A percentile compares a stretch with the other conserved stretches of the same genome.
phyloP scores from a whole-genome alignment of 2,113 vertebrate genomes.

The Corythornis cristatus region DNA sequence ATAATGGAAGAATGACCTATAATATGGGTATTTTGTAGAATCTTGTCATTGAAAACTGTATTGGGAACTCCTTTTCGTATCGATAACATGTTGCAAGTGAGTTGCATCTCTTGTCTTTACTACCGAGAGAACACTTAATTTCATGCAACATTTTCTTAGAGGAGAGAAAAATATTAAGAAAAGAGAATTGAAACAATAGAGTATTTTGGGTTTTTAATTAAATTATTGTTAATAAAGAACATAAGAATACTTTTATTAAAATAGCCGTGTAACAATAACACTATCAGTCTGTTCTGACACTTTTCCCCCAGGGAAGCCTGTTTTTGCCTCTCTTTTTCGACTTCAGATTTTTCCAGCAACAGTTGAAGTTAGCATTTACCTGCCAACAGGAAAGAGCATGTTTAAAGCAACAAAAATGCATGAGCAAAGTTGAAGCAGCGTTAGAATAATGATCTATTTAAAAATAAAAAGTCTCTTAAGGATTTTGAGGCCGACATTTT shows the following conservation, averaged over 20 bases:
- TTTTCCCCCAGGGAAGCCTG: conserved; percentile 76
- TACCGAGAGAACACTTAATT: conserved; percentile 76
- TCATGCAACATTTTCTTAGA: conserved; percentile 79
- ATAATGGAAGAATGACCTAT: conserved; percentile 79
- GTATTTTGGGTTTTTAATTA: conserved; percentile 87
- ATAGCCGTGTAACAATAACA: conserved; percentile 80
- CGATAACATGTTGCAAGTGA: conserved; percentile 73
- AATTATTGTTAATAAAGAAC: conserved; percentile 86
- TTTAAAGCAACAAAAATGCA: conserved; percentile 77
- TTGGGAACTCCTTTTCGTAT: conserved; percentile 77
- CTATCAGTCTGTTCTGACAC: conserved; percentile 80
- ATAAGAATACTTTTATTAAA: conserved; percentile 83
- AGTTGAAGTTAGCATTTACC: conserved; percentile 78
- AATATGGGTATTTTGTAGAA: conserved; percentile 81
- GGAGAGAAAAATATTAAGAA: conserved; percentile 82
- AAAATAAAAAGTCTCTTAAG: conserved; percentile 5
- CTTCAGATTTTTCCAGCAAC: conserved; percentile 77
- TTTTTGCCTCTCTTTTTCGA: conserved; percentile 78
- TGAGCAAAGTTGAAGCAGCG: conserved; percentile 77
- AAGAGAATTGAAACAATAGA: conserved; percentile 83
- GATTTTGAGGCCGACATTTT: conserved; percentile 66
- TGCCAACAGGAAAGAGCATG: conserved; percentile 80
- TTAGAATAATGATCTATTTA: conserved; percentile 47
- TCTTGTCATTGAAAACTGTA: conserved; percentile 79
- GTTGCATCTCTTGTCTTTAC: conserved; percentile 75